Evolutionary conservation across 2,797 vertebrate genomes (phyloP).

Genomic region (Sardinella longiceps): DNA sequence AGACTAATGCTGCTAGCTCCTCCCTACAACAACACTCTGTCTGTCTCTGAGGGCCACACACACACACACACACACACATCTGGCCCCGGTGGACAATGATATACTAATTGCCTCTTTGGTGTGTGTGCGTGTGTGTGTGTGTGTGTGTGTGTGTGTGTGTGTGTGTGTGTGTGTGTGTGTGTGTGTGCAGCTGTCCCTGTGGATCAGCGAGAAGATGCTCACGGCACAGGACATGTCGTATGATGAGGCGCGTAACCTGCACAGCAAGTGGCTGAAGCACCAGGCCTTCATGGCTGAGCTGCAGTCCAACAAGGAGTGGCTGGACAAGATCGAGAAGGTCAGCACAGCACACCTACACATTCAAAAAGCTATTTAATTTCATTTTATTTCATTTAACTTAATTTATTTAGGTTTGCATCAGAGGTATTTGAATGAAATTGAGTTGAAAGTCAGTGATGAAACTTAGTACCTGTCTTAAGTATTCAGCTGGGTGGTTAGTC

Average conservation of each 20-base stretch:
- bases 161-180: slow-evolving; percentile 75
- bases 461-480: neutral
- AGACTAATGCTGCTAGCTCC: neutral
- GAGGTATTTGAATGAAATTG: neutral
- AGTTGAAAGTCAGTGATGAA: neutral
- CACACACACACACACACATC: neutral
- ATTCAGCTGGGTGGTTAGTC: neutral
- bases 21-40: neutral
- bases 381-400: too few species aligned
- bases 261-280: slow-evolving; percentile 98
- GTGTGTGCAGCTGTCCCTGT: too few species aligned
- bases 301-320: slow-evolving; percentile 93
- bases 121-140: neutral
- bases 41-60: neutral
- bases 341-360: too few species aligned
- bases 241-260: slow-evolving; percentile 95
- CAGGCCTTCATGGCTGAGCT: slow-evolving; percentile 98
- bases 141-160: slow-evolving; percentile 26
- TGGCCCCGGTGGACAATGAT: neutral
- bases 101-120: neutral
- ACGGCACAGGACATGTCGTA: too few species aligned
- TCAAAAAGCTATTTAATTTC: too few species aligned
- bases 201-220: too few species aligned
- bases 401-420: neutral
- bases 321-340: slow-evolving; percentile 90